Conservation (phyloP, 2,888 invertebrate genomes). For the Drosophila atripex region DNA sequence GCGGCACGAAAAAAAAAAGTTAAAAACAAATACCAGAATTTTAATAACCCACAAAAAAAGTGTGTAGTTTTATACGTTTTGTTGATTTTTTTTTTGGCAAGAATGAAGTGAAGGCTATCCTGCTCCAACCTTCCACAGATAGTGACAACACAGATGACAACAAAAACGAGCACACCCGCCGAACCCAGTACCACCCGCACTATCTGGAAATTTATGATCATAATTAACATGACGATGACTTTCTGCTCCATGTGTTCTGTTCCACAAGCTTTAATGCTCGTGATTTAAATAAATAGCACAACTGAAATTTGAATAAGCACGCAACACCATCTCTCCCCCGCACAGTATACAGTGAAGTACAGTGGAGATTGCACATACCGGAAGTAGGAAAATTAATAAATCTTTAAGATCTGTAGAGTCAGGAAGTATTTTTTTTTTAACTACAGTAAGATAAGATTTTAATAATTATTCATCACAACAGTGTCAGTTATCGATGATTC, state of each 20-base stretch:
- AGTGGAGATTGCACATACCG: background rate
- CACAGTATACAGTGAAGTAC: background rate
- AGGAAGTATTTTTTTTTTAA: background rate
- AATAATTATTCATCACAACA: too few relatives aligned
- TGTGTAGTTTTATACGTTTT: too few relatives aligned
- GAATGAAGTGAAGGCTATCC: constrained; percentile 42
- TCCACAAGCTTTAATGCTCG: constrained; percentile 45
- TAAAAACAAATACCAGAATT: background rate
- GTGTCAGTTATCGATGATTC: background rate
- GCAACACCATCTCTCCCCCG: constrained; percentile 10
- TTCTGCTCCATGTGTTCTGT: constrained; percentile 40
- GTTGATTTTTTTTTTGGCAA: constrained; percentile 24
- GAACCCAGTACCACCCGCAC: constrained; percentile 7
- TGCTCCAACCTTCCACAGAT: constrained; percentile 36
- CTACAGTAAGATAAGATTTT: too few relatives aligned
- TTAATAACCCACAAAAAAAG: constrained; percentile 10
- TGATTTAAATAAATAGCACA: constrained; percentile 49
- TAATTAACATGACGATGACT: constrained; percentile 50
- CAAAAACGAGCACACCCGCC: background rate
- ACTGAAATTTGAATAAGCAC: constrained; percentile 45
- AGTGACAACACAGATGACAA: constrained; percentile 39
- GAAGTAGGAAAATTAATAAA: background rate
- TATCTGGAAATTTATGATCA: constrained; percentile 37
- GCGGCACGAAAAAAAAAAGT: background rate
- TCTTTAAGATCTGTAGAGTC: background rate